Percentiles rank a stretch among this genome's conserved stretches.
Evolutionary conservation across 2,888 invertebrate species (phyloP).

Genomic region (Lingula anatina): DNA sequence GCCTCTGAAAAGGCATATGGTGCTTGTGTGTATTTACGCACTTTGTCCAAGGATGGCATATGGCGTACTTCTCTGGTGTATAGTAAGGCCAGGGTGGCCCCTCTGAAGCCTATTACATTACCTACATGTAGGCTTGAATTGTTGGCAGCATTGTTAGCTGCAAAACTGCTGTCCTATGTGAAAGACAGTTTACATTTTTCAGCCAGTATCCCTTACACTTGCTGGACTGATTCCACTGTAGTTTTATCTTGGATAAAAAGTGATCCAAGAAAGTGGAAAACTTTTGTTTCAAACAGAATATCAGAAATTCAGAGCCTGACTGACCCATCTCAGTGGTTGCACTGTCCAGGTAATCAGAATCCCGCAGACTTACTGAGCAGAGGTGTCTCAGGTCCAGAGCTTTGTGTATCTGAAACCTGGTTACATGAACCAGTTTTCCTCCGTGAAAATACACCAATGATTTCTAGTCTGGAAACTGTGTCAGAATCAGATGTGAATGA

Average conservation of each 20-base stretch:
- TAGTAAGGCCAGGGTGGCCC: conserved; percentile 18
- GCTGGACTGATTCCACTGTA: conserved; percentile 16
- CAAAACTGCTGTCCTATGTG: conserved; percentile 8
- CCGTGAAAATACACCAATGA: not conserved
- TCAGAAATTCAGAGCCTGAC: conserved; percentile 15
- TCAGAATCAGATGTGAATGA: too few species aligned
- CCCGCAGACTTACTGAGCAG: conserved; percentile 29
- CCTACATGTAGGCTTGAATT: conserved; percentile 17
- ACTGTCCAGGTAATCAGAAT: conserved; percentile 21
- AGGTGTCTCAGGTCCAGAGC: conserved; percentile 13
- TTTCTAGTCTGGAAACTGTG: too few species aligned
- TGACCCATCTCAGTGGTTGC: conserved; percentile 13
- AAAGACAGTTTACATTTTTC: conserved; percentile 13
- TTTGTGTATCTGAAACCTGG: conserved; percentile 14
- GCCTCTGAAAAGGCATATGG: conserved; percentile 19
- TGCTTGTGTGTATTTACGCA: conserved; percentile 13
- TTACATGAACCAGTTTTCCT: conserved; percentile 19
- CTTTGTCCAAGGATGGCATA: not conserved
- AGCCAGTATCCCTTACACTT: conserved; percentile 5
- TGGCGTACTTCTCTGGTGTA: conserved; percentile 3
- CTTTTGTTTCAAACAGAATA: conserved; percentile 21
- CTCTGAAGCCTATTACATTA: conserved; percentile 15
- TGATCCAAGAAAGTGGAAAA: conserved; percentile 10
- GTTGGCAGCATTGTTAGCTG: conserved; percentile 9
- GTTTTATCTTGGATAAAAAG: conserved; percentile 17